A percentile compares a stretch with the other conserved stretches of the same genome.
Evolutionary conservation across 2,113 vertebrate species (phyloP).

Genomic region (Bettongia penicillata): DNA sequence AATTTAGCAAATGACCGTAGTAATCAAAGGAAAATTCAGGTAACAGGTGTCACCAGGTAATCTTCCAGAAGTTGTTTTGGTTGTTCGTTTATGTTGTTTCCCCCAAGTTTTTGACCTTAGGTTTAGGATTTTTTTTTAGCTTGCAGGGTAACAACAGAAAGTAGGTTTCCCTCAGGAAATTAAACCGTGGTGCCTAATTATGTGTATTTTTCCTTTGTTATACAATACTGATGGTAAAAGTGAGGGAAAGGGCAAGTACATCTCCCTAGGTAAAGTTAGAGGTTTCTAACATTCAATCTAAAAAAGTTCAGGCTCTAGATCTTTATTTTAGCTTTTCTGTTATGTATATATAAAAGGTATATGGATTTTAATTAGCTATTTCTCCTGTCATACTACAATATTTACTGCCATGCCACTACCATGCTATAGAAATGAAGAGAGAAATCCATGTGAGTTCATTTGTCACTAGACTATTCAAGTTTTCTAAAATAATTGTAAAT

Average conservation of each 20-base stretch:
- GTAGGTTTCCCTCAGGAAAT: slow-evolving; percentile 38
- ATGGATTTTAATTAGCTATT: not conserved
- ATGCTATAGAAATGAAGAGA: slow-evolving; percentile 28
- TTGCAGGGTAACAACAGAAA: not conserved
- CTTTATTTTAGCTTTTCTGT: slow-evolving; percentile 20
- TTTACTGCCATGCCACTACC: slow-evolving; percentile 11
- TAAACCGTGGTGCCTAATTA: not conserved
- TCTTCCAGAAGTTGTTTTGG: not conserved
- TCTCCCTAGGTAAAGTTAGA: slow-evolving; percentile 37
- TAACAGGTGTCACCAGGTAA: slow-evolving; percentile 26
- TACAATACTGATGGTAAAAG: slow-evolving; percentile 14
- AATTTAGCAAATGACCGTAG: not conserved
- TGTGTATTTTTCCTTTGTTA: slow-evolving; percentile 1
- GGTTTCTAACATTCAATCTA: slow-evolving; percentile 29
- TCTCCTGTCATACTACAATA: slow-evolving; percentile 39
- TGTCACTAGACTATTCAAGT: not conserved
- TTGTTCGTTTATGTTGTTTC: not conserved
- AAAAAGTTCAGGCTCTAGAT: not conserved
- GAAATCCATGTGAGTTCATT: slow-evolving; percentile 27
- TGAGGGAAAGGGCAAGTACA: not conserved
- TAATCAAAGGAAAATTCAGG: slow-evolving; percentile 28
- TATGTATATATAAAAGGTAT: slow-evolving; percentile 15
- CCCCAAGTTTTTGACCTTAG: not conserved
- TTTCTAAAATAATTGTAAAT: not conserved
- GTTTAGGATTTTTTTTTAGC: slow-evolving; percentile 53